These are phyloP conservation scores for Paradoxurus hermaphroditus DNA, from an alignment of 2,113 vertebrate genomes.

Conservation along the genomic window DNA sequence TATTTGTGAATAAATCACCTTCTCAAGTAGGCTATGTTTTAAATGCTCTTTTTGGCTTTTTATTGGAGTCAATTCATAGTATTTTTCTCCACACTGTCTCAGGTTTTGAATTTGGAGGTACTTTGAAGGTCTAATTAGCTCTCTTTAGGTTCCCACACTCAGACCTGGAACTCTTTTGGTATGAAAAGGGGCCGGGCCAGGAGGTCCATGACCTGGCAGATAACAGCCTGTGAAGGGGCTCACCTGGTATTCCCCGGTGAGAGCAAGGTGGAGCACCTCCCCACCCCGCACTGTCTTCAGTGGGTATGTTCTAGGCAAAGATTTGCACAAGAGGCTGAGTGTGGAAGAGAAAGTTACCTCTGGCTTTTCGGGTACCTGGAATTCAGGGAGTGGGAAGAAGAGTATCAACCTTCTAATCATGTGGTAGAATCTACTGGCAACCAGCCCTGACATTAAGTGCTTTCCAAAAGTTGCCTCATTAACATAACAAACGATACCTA, in stretches of 20 bases:
- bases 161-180: neutral
- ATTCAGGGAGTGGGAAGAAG: neutral
- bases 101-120: neutral
- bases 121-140: neutral
- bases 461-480: neutral
- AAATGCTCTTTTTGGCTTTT: neutral
- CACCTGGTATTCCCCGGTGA: neutral
- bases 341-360: neutral
- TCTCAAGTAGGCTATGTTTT: neutral
- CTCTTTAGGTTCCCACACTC: neutral
- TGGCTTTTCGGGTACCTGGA: neutral
- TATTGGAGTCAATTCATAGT: neutral
- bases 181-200: neutral
- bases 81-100: neutral
- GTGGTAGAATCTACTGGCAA: neutral
- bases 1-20: neutral
- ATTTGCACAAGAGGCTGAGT: neutral
- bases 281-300: neutral
- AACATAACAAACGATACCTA: neutral
- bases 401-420: neutral
- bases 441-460: neutral
- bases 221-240: neutral
- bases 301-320: neutral
- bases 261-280: neutral
- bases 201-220: neutral